Conservation (phyloP, 2,888 invertebrate species). For the Ochropleura leucogaster region DNA sequence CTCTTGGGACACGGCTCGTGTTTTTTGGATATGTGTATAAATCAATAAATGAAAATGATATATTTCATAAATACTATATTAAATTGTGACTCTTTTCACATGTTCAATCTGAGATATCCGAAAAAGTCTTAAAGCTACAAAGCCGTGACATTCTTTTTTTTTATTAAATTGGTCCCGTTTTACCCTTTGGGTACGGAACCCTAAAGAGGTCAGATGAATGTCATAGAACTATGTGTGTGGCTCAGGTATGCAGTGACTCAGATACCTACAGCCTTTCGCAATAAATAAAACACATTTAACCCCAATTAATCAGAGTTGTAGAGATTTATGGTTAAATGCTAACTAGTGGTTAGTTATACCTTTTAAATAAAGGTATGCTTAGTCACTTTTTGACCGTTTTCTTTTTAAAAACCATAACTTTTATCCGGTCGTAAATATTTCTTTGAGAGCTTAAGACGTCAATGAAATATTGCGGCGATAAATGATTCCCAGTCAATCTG, state of each 20-base stretch:
- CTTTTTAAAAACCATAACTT: conserved; percentile 38
- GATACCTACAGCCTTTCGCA: conserved; percentile 11
- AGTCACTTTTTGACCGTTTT: conserved; percentile 22
- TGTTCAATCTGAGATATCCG: too few species aligned
- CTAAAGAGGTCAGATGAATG: too few species aligned
- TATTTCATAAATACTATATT: too few species aligned
- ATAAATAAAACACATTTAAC: conserved; percentile 29
- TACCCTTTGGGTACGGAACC: too few species aligned
- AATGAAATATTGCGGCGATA: background rate
- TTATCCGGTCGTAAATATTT: conserved; percentile 40
- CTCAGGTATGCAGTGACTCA: conserved; percentile 16
- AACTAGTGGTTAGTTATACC: conserved; percentile 34
- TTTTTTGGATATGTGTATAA: too few species aligned
- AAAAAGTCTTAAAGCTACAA: too few species aligned
- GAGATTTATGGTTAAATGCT: conserved; percentile 28
- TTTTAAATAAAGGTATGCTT: conserved; percentile 5
- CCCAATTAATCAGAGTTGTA: conserved; percentile 41
- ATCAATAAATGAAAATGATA: too few species aligned
- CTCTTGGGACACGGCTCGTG: too few species aligned
- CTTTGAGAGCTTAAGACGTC: conserved; percentile 25
- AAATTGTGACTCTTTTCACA: too few species aligned
- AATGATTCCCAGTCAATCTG: conserved; percentile 16
- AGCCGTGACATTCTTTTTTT: too few species aligned
- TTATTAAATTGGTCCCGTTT: too few species aligned
- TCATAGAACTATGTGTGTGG: background rate